Evolutionary conservation across 2,113 vertebrate genomes (phyloP).

Genomic region (Oriolus oriolus): DNA sequence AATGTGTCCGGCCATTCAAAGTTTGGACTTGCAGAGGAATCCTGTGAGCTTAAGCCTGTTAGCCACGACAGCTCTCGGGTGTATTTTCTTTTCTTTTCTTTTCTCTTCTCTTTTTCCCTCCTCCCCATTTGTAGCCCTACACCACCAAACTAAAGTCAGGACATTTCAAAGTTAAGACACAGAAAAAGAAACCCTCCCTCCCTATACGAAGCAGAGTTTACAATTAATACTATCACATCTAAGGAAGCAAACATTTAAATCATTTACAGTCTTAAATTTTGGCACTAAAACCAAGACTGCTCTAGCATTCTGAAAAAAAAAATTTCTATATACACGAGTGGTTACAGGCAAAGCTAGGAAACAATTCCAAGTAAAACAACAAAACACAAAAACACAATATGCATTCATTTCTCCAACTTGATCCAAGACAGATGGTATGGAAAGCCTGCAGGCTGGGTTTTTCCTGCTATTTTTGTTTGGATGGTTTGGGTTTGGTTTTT

Average conservation of each 20-base stretch:
- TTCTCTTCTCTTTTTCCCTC: not conserved
- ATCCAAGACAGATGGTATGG: not conserved
- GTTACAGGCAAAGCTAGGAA: not conserved
- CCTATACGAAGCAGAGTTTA: not conserved
- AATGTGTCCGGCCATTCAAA: not conserved
- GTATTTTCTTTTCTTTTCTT: not conserved
- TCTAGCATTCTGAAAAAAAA: not conserved
- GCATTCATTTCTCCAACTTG: not conserved
- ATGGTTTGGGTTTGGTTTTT: not conserved
- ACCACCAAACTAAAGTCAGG: not conserved
- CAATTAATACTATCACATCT: not conserved
- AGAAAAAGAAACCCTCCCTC: not conserved
- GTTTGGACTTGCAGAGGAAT: not conserved
- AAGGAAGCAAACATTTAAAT: not conserved
- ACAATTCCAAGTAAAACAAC: not conserved
- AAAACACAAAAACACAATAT: not conserved
- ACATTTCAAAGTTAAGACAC: not conserved
- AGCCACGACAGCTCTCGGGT: rapidly evolving
- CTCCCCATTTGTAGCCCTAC: rapidly evolving
- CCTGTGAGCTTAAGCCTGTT: not conserved
- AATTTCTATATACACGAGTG: not conserved
- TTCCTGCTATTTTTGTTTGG: not conserved
- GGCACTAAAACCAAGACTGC: not conserved
- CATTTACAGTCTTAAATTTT: not conserved
- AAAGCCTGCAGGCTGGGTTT: not conserved